Percentiles rank a stretch among this genome's conserved stretches.
Evolutionary conservation across 2,797 vertebrate species (phyloP).

Genomic region (Sebastes oblongus): DNA sequence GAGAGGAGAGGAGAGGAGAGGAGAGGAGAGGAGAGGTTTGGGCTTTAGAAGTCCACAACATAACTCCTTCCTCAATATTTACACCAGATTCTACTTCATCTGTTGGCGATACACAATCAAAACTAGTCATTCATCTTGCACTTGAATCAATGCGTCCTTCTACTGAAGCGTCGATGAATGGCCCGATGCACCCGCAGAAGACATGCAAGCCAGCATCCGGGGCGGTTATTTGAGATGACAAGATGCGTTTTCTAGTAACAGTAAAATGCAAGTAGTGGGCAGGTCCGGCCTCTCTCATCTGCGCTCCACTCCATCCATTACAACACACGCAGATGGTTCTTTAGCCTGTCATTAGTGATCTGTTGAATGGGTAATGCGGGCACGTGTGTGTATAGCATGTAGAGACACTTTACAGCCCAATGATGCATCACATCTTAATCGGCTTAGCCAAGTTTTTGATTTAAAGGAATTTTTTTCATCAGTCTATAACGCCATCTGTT

Average conservation of each 20-base stretch:
- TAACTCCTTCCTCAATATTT: constrained; percentile 8
- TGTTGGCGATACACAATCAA: background rate
- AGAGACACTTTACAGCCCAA: constrained; percentile 42
- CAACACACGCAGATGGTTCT: constrained; percentile 37
- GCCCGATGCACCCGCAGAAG: background rate
- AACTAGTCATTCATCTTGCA: background rate
- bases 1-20: background rate
- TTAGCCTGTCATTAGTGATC: constrained; percentile 47
- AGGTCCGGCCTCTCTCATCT: constrained; percentile 11
- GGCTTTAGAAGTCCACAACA: background rate
- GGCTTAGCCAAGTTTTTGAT: constrained; percentile 47
- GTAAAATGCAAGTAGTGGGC: constrained; percentile 5
- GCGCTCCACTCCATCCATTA: constrained; percentile 27
- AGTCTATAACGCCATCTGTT: constrained; percentile 55
- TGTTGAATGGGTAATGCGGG: constrained; percentile 31
- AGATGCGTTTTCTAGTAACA: constrained; percentile 28
- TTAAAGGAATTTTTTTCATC: constrained; percentile 30
- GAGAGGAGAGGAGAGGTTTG: background rate
- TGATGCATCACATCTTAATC: constrained; percentile 47
- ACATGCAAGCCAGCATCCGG: background rate
- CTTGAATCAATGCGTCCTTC: background rate
- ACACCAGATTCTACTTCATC: background rate
- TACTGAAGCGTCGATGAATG: background rate
- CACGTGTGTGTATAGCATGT: background rate
- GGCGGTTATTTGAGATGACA: constrained; percentile 10